Base-by-base conservation (phyloP, 2,888 invertebrate genomes). In the Druceiella hillmani region DNA sequence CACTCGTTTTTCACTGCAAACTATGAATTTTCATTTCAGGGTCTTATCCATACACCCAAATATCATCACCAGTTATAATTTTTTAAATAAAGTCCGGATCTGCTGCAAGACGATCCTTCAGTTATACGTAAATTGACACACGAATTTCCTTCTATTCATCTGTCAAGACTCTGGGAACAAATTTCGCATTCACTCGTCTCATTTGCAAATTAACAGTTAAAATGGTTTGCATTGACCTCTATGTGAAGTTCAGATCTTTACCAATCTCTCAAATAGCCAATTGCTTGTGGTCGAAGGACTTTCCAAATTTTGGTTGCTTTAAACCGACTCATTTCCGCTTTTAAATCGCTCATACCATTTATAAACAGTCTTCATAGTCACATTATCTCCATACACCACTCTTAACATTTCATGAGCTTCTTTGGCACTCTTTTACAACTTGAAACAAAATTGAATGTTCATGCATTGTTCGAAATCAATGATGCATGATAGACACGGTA, bases 361-460 rank as follows among this genome's bases (percentile, higher is more conserved):
- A 20, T 20, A 20, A 20, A 20, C n/a, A 20, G 22, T 20, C 22
- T 20, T 20, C 22, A 20, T n/a, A 20, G n/a, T 20, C 22, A 20
- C n/a, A 20, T 20, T 20, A 20, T n/a, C 22, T 20, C n/a, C n/a
- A 7, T 20, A 20, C 22, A 20, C 22, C n/a, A 9, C 6, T 20
- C n/a, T 20, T 20, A 20, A 9, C 22, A 20, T 20, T 20, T 20
- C 22, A 20, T 20, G 22, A 20, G 22, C 6, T 20, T 20, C n/a
- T 20, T 20, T 20, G 22, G 22, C 22, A 20, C n/a, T 20, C n/a
- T 7, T 20, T 20, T 20, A 9, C 6, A 20, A 20, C 22, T 20
- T 20, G n/a, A n/a, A n/a, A n/a, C n/a, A n/a, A n/a, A n/a, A n/a
- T n/a, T n/a, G n/a, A n/a, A n/a, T n/a, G n/a, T n/a, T n/a, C n/a